Conservation (phyloP, 2,113 vertebrate species). For the Mesitornis unicolor region DNA sequence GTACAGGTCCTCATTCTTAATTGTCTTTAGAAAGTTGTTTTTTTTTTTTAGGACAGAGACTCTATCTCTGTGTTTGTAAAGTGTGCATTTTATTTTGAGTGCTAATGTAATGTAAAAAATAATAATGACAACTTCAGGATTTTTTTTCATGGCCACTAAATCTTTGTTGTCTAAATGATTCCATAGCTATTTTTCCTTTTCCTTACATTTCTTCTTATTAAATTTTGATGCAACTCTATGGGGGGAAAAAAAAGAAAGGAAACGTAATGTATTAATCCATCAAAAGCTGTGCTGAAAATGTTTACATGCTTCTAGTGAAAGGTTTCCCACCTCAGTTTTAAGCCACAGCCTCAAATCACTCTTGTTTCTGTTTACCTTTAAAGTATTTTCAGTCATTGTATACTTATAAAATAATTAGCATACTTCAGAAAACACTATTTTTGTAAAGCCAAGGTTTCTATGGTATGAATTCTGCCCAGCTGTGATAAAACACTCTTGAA, state of each 20-base stretch:
- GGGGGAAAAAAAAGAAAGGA: neutral
- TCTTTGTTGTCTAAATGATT: neutral
- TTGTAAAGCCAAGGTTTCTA: slow-evolving; percentile 36
- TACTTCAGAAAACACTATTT: slow-evolving; percentile 18
- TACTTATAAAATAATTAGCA: slow-evolving; percentile 54
- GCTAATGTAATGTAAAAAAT: neutral
- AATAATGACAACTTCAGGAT: neutral
- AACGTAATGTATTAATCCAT: neutral
- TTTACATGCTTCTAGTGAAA: neutral
- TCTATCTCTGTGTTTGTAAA: neutral
- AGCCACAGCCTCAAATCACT: neutral
- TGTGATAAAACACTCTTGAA: slow-evolving; percentile 55
- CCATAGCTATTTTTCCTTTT: neutral
- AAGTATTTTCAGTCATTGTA: slow-evolving; percentile 45
- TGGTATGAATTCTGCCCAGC: slow-evolving; percentile 39
- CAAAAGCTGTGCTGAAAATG: neutral
- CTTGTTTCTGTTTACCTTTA: slow-evolving; percentile 46
- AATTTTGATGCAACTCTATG: neutral
- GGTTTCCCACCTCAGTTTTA: slow-evolving; percentile 2
- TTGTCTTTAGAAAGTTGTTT: neutral
- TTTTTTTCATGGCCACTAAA: neutral
- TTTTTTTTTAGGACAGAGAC: neutral
- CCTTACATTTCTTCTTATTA: neutral
- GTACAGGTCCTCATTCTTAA: neutral
- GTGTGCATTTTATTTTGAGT: neutral